Evolutionary conservation across 2,888 invertebrate species (phyloP), one percentile per base, ranked within the genome.

Genomic region (Proisotoma minuta): DNA sequence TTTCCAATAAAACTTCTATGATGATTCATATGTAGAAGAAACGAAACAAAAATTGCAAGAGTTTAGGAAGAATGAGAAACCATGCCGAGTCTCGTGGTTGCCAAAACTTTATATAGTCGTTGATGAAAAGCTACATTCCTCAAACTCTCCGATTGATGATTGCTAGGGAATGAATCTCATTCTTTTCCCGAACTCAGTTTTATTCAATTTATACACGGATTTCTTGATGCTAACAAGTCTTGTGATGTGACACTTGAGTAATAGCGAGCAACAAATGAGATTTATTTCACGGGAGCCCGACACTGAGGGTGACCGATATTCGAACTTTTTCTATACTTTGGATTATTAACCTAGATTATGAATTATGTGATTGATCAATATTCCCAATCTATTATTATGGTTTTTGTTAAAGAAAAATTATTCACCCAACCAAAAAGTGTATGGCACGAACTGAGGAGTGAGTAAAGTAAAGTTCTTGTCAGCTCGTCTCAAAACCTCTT

Each of bases 291-390:
- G 47, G 5, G 10, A 47, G 10, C 5, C 47, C 47, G 47, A 47
- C 47, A 5, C 5, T 23, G 23, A 4, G 50, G 24, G 5, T 20
- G n/a, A 15, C 10, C 47, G 34, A 34, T 15, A 8, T 34, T 15
- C 8, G 34, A 10, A 15, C 8, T 34, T 10, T 34, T 8, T 10
- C 34, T 8, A 34, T n/a, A n/a, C n/a, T 34, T 34, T 15, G 34
- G 34, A 4, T 28, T 52, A 28, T 28, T 52, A 52, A 52, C 52
- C 52, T 20, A 52, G 52, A 28, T 52, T 52, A 34, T 34, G 10
- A 20, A 29, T 4, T 28, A 28, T 28, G 29, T 28, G 52, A 52
- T 52, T 52, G 52, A 52, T 52, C 52, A 52, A 52, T 52, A 52
- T 28, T 29, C 10, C 3, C 29, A n/a, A 28, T 52, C 23, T 22